Evolutionary conservation across 2,888 invertebrate genomes (phyloP).

Genomic region (Unio delphinus): DNA sequence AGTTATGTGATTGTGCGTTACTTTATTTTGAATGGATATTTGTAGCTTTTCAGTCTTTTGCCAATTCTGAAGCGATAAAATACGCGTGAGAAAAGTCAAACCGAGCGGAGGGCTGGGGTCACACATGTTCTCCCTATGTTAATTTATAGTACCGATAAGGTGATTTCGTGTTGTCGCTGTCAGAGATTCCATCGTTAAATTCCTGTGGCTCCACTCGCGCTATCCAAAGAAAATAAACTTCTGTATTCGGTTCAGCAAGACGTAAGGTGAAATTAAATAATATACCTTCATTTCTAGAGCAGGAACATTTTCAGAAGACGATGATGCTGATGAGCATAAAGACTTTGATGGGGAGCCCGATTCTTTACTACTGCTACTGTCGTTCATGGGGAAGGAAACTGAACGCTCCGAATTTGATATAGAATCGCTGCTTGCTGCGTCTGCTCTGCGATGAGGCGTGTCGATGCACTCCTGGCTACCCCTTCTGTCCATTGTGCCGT

Average conservation of each 20-base stretch:
- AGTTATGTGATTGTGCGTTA: too few species aligned
- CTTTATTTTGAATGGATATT: too few species aligned
- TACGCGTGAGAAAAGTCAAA: too few species aligned
- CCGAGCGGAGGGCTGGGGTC: too few species aligned
- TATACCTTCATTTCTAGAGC: slow-evolving; percentile 36
- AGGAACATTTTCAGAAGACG: slow-evolving; percentile 67
- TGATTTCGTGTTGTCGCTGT: too few species aligned
- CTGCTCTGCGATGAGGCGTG: background rate
- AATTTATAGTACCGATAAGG: too few species aligned
- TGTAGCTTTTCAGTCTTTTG: too few species aligned
- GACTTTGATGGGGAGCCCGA: slow-evolving; percentile 65
- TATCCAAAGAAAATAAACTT: slow-evolving; percentile 1
- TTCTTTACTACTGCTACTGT: slow-evolving; percentile 50
- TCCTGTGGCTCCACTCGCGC: background rate
- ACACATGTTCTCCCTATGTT: too few species aligned
- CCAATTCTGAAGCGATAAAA: too few species aligned
- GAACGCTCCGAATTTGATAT: slow-evolving; percentile 48
- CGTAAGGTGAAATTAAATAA: background rate
- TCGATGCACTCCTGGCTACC: slow-evolving; percentile 17
- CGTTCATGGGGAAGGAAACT: slow-evolving; percentile 41
- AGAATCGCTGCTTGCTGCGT: slow-evolving; percentile 38
- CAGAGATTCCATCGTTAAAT: too few species aligned
- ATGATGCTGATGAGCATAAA: slow-evolving; percentile 66
- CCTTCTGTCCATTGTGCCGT: slow-evolving; percentile 11
- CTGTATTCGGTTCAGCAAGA: background rate